Evolutionary conservation across 2,888 invertebrate genomes (phyloP), one percentile per base, ranked within the genome.

Genomic region (Dryadula phaetusa): DNA sequence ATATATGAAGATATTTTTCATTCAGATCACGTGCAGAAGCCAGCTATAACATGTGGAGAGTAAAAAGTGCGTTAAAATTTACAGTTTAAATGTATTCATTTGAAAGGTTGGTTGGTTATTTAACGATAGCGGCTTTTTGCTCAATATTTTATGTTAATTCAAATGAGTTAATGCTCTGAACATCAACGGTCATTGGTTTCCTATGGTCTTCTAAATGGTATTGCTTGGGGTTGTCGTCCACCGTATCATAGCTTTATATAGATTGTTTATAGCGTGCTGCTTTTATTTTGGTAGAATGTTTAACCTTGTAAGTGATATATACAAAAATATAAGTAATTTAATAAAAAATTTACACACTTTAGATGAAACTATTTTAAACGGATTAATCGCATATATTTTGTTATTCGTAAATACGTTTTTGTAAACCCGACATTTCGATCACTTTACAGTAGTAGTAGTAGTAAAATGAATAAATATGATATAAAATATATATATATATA

Each of bases 11-110:
- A 44, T 12, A 25, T 60, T 16, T 22, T 56, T 14, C 14, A 60
- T 44, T 32, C 14, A 42, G 16, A 28, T 32, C 28, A 32, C 60
- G 32, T 46, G 46, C 60, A 60, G 18, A 14, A 18, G 28, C 32
- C 16, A 42, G 3, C 40, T 60, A 46, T 49, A 28, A 14, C 18
- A 32, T 44, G 47, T 16, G 3, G 4, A 49, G 25, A 28, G 22
- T 47, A 64, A 68, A 46, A 64, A 64, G n/a, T 61, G 61, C 47
- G 54, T 64, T 62, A 64, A 64, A 64, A 64, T 66, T 65, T 46
- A 67, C 68, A 64, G 63, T 68, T 68, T 66, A 66, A 65, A 70
- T 66, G 69, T 66, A 68, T 68, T 66, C 69, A 54, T 68, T 64
- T 63, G 66, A 68, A 70, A 68, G 40, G 42, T 46, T 40, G 28